phyloP scores from a whole-genome alignment of 2,113 vertebrate species.

The Tauraco erythrolophus region DNA sequence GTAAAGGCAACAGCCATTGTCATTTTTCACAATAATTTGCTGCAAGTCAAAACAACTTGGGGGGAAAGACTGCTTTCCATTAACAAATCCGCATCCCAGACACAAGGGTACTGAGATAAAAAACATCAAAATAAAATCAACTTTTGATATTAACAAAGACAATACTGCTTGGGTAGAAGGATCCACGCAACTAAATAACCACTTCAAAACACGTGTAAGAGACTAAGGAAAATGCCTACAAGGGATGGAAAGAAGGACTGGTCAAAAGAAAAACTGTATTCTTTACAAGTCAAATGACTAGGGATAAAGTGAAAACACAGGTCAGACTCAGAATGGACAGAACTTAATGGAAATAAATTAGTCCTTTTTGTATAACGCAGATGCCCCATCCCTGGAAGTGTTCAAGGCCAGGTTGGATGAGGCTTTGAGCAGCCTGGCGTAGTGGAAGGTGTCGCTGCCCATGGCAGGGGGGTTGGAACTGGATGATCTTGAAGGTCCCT shows the following conservation, averaged over 20 bases:
- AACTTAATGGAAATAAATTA: background rate
- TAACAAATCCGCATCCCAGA: background rate
- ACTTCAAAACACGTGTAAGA: background rate
- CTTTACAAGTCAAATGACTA: background rate
- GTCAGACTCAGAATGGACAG: background rate
- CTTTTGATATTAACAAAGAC: background rate
- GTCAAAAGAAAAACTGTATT: background rate
- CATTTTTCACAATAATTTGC: conserved; percentile 23
- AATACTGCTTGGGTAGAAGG: background rate
- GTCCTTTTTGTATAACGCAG: background rate
- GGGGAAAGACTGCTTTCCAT: conserved; percentile 12
- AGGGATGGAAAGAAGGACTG: background rate
- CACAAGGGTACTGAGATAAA: background rate
- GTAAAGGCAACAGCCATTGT: conserved; percentile 23
- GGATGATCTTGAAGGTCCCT: too few relatives aligned
- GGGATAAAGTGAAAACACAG: background rate
- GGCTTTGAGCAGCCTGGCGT: too few relatives aligned
- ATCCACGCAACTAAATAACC: background rate
- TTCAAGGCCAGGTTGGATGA: too few relatives aligned
- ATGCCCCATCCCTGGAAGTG: too few relatives aligned
- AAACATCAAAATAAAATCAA: background rate
- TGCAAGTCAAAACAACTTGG: background rate
- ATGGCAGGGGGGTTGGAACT: too few relatives aligned
- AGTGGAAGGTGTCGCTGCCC: too few relatives aligned
- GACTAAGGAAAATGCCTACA: background rate